Conservation (phyloP, 2,888 invertebrate genomes). For the Crepidodera aurea region DNA sequence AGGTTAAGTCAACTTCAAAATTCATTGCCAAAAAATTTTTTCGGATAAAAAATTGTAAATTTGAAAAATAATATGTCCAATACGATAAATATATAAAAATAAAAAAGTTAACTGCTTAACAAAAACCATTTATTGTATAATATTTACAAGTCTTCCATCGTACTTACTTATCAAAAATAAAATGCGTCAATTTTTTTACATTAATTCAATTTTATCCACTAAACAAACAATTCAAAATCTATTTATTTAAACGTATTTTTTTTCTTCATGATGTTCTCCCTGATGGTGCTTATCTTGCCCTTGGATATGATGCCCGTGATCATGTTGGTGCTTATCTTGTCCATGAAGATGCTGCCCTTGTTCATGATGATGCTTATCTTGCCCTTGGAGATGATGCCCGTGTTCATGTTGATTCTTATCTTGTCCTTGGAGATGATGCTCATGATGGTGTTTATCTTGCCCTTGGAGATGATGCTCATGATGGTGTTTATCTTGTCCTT, state of each 20-base stretch:
- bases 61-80: too few relatives aligned
- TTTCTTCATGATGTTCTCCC: not conserved
- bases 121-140: not conserved
- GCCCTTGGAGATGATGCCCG: not conserved
- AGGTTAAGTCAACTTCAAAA: too few relatives aligned
- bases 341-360: conserved; percentile 1
- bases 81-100: not conserved
- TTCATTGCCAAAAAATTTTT: too few relatives aligned
- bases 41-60: too few relatives aligned
- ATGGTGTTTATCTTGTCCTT: conserved; percentile 14
- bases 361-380: conserved; percentile 8
- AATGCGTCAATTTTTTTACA: not conserved
- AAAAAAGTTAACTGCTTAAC: not conserved
- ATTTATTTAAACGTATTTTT: too few relatives aligned
- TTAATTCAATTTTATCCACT: not conserved
- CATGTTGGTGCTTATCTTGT: conserved; percentile 1
- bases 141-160: not conserved
- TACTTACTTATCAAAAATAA: not conserved
- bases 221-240: not conserved
- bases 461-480: not conserved
- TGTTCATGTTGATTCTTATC: conserved; percentile 8
- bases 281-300: conserved; percentile 12
- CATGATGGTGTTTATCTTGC: conserved; percentile 1
- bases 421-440: not conserved
- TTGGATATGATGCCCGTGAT: conserved; percentile 1